Base-by-base conservation (phyloP, 2,797 vertebrate genomes). In the Alfaro cultratus region DNA sequence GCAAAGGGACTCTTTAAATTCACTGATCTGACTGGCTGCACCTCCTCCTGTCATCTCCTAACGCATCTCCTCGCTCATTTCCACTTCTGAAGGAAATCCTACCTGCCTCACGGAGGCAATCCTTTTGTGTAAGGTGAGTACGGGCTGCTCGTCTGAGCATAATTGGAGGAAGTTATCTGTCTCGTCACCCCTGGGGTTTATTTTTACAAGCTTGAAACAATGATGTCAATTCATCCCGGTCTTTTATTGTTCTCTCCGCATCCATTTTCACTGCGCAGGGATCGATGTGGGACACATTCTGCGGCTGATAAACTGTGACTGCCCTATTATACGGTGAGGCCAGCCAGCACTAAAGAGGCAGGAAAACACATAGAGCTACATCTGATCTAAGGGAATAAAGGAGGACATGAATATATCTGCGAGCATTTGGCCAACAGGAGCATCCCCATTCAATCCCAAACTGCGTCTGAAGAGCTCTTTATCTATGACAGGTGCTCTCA, bases 251-350 rank as follows among this genome's bases (percentile, higher is more conserved):
- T 86, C 77, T 85, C 77, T 72, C 31, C 57, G 60, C 75, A 29
- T 70, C 81, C 67, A 57, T 84, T 90, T 85, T 85, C 77, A 82
- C 80, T 78, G 73, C 8, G 16, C 41, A 29, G 62, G 72, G 90
- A 91, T 90, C 82, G 13, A 91, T 90, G 85, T 34, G 76, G 81
- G 85, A 87, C 84, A 85, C 51, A 88, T 88, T 86, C 80, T 82
- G 55, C 82, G 53, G 80, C 74, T 85, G 83, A 90, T 92, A 86
- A 87, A 85, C 74, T 86, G 81, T 77, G 79, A 55, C 64, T 68
- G 64, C 36, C 34, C 64, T 36, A 68, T 68, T 68, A 68, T 64
- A 39, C 49, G 15, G 47, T 29, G 41, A 62, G 75, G 78, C 80
- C 79, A 70, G 73, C 84, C 80, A 82, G 62, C 74, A 79, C 26